Evolutionary conservation across 1,140 invertebrate genomes (phyloP), one percentile per base, ranked within the genome.

Genomic region (Periplaneta americana): DNA sequence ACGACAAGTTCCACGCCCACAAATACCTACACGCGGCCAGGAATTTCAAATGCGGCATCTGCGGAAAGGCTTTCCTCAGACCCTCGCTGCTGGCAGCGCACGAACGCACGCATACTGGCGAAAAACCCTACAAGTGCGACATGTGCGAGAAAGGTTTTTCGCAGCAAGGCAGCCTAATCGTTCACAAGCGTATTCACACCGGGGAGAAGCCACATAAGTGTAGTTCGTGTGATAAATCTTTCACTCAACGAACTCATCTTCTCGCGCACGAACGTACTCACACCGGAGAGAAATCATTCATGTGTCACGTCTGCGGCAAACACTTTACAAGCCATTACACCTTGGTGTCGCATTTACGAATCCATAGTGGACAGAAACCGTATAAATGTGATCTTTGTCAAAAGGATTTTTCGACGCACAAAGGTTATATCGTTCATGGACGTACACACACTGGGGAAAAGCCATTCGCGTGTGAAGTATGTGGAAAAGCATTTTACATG

Each of bases 231-330:
- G 48, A 86, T 18, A 86, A 87, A 76, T 88, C 86, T 81, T 91
- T 88, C 83, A 85, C 86, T 0, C 87, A 88, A 57, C 89, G 88
- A 79, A 88, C 87, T 0, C 88, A 88, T 0, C 82, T 90, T 8
- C 94, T 93, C 84, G 94, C 94, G 15, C 94, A 95, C 85, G 39
- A 22, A 57, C 11, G 39, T 15, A 57, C 39, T 57, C 39, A 57
- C 39, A 57, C 39, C 13, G 39, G 39, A 57, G 39, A 57, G 39
- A 75, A 75, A 33, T 28, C 32, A 15, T 75, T 75, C 31, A 15
- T 33, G 11, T 75, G 75, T 33, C 11, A 75, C 22, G 75, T 75
- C 15, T 75, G 75, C 31, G 75, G 75, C 13, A 28, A 75, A 15
- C 13, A 13, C 11, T 75, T n/a, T 75, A 33, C 13, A 15, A 13